Percentiles rank a stretch among this genome's conserved stretches.
Evolutionary conservation across 2,888 invertebrate genomes (phyloP).

Genomic region (Drosophila mayaguana): DNA sequence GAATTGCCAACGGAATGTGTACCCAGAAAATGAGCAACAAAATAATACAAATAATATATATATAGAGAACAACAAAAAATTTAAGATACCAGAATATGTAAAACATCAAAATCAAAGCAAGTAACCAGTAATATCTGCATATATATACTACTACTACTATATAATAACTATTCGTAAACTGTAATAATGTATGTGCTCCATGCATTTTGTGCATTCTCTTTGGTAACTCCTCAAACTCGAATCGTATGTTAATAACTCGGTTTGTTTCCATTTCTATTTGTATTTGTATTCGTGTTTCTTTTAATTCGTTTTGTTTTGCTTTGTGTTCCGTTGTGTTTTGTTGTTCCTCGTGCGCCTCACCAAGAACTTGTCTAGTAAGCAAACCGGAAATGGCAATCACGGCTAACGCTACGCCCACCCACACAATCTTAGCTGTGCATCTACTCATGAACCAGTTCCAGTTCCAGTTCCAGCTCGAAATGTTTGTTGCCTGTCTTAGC

Average conservation of each 20-base stretch:
- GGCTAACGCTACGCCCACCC: not conserved
- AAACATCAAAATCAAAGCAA: conserved; percentile 74
- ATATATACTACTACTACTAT: conserved; percentile 22
- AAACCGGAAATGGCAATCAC: conserved; percentile 24
- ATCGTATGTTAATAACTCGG: conserved; percentile 12
- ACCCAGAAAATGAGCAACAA: conserved; percentile 18
- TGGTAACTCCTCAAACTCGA: conserved; percentile 35
- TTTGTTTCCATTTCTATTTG: too few species aligned
- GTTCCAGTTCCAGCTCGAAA: conserved; percentile 21
- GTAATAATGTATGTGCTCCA: conserved; percentile 62
- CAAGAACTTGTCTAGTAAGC: conserved; percentile 38
- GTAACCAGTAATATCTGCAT: conserved; percentile 56
- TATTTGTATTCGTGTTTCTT: not conserved
- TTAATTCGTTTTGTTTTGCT: not conserved
- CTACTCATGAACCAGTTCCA: conserved; percentile 7
- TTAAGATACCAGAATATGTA: conserved; percentile 55
- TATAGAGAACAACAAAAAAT: conserved; percentile 5
- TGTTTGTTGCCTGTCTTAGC: conserved; percentile 56
- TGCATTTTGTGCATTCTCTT: conserved; percentile 77
- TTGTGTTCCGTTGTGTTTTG: conserved; percentile 6
- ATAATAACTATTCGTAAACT: conserved; percentile 50
- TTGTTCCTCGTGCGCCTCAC: not conserved
- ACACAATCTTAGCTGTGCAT: not conserved
- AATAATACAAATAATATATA: not conserved
- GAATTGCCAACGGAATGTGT: conserved; percentile 65